Evolutionary conservation across 2,113 vertebrate species (phyloP).

Genomic region (Clinocottus analis): DNA sequence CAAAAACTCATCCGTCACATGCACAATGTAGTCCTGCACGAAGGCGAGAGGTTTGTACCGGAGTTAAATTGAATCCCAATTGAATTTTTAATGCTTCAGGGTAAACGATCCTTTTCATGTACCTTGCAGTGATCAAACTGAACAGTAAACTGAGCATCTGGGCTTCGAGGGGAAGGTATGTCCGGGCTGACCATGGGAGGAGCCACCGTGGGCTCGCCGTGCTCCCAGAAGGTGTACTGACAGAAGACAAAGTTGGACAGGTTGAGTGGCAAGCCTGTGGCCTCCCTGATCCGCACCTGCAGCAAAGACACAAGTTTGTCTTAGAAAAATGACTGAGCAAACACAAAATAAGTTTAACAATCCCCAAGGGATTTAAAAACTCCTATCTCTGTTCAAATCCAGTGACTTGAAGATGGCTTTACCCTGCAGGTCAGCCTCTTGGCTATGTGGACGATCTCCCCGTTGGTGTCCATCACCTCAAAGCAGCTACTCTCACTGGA

Average conservation of each 20-base stretch:
- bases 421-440: constrained; percentile 96
- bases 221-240: constrained; percentile 98
- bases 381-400: neutral
- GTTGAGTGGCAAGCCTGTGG: constrained; percentile 92
- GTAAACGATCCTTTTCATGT: constrained; percentile 26
- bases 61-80: neutral
- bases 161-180: constrained; percentile 86
- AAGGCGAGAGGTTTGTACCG: neutral
- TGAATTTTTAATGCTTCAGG: neutral
- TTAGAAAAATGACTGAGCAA: neutral
- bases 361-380: neutral
- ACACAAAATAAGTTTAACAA: neutral
- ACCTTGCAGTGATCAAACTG: constrained; percentile 95
- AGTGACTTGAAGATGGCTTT: constrained; percentile 2
- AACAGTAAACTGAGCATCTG: constrained; percentile 91
- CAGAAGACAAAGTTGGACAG: constrained; percentile 99
- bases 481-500: constrained; percentile 95
- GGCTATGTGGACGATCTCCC: constrained; percentile 91
- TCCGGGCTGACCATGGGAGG: constrained; percentile 96
- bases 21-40: constrained; percentile 91
- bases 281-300: constrained; percentile 97
- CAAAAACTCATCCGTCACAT: constrained; percentile 95
- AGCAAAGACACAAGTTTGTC: constrained; percentile 14
- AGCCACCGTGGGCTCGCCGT: constrained; percentile 89
- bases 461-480: constrained; percentile 91